A percentile compares a stretch with the other conserved stretches of the same genome.
These are phyloP conservation scores for Drosophila picticornis DNA, from an alignment of 2,888 invertebrate genomes.

Conservation along the genomic window DNA sequence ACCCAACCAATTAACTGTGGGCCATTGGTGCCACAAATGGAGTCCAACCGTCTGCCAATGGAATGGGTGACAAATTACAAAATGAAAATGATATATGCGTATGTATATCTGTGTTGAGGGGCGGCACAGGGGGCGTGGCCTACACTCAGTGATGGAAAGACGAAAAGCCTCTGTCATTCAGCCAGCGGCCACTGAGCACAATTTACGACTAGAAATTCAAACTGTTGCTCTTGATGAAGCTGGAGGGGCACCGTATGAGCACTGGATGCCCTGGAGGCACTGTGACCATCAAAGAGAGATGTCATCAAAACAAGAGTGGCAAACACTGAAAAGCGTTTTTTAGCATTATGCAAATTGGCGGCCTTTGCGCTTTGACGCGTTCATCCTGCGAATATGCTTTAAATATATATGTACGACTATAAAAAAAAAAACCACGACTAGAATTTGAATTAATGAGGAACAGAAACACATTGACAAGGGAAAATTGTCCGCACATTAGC, in stretches of 20 bases:
- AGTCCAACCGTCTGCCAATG: constrained; percentile 5
- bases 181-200: constrained; percentile 33
- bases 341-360: constrained; percentile 69
- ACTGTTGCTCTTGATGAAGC: constrained; percentile 51
- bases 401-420: constrained; percentile 12
- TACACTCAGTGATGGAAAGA: constrained; percentile 38
- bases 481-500: constrained; percentile 32
- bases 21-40: constrained; percentile 56
- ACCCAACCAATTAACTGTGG: constrained; percentile 79
- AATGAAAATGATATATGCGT: constrained; percentile 78
- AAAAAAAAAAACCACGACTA: constrained; percentile 20
- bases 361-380: constrained; percentile 32
- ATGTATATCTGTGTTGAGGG: constrained; percentile 12
- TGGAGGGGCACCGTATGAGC: constrained; percentile 2
- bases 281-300: constrained; percentile 63
- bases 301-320: constrained; percentile 62
- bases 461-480: constrained; percentile 11
- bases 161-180: constrained; percentile 36
- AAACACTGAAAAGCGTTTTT: constrained; percentile 27
- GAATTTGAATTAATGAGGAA: constrained; percentile 63
- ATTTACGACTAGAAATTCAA: constrained; percentile 56
- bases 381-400: constrained; percentile 34
- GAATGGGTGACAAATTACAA: constrained; percentile 72
- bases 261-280: neutral
- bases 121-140: constrained; percentile 1